Percentiles rank a stretch among this genome's conserved stretches.
phyloP scores from a whole-genome alignment of 2,888 invertebrate species.

The Pheosia tremula region DNA sequence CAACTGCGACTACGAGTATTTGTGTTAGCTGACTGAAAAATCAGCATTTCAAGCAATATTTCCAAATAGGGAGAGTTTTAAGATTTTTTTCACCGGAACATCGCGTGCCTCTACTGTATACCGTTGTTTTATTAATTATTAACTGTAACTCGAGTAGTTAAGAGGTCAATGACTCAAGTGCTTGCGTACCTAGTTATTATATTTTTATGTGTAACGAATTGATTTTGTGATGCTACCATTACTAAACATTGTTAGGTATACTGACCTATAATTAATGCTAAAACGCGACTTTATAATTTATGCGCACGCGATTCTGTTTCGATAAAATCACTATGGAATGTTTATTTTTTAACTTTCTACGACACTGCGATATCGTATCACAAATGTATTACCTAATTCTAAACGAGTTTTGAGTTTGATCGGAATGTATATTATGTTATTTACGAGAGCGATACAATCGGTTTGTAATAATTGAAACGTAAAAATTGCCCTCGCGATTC shows the following conservation, averaged over 20 bases:
- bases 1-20: no score
- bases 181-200: slow-evolving; percentile 50
- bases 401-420: background rate
- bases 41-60: slow-evolving; percentile 3
- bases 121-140: slow-evolving; percentile 76
- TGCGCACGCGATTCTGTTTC: no score
- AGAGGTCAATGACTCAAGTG: slow-evolving; percentile 60
- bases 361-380: background rate
- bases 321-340: background rate
- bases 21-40: no score
- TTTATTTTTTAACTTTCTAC: background rate
- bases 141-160: slow-evolving; percentile 68
- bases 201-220: slow-evolving; percentile 59
- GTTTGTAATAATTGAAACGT: slow-evolving; percentile 23
- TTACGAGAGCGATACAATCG: slow-evolving; percentile 3
- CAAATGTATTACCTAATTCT: background rate
- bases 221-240: slow-evolving; percentile 35
- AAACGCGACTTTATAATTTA: no score
- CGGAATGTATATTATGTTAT: slow-evolving; percentile 4
- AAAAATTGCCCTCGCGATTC: slow-evolving; percentile 17
- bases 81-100: slow-evolving; percentile 30
- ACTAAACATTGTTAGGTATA: slow-evolving; percentile 10
- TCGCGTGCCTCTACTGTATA: slow-evolving; percentile 52
- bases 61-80: slow-evolving; percentile 25
- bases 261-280: no score